phyloP scores from a whole-genome alignment of 2,797 vertebrate genomes.

The Vultur gryphus region DNA sequence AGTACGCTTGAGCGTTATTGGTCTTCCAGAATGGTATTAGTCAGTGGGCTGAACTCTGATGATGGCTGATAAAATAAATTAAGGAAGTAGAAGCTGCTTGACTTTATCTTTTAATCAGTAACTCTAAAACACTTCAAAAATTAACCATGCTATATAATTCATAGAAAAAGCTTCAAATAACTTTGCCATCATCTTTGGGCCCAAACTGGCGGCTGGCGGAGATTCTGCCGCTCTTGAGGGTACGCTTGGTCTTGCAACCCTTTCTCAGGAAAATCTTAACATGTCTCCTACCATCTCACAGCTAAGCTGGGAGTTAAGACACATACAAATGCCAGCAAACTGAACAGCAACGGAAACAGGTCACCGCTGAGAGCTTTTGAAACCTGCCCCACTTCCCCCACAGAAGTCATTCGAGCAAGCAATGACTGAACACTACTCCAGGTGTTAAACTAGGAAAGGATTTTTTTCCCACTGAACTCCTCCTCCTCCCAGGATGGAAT shows the following conservation, averaged over 20 bases:
- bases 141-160: background rate
- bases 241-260: background rate
- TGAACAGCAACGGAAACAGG: background rate
- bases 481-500: background rate
- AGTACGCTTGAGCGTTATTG: background rate
- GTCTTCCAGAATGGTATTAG: background rate
- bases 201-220: background rate
- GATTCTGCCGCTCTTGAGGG: background rate
- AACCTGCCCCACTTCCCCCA: background rate
- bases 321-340: background rate
- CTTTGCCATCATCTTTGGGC: background rate
- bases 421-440: background rate
- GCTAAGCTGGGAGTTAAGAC: background rate
- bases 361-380: background rate
- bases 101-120: background rate
- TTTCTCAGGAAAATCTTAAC: background rate
- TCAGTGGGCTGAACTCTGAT: background rate
- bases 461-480: background rate
- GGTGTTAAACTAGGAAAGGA: background rate
- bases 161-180: background rate
- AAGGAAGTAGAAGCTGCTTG: background rate
- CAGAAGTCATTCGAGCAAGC: background rate
- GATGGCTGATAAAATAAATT: background rate
- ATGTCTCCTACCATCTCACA: background rate
- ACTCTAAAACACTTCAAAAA: background rate